These are phyloP conservation scores for Notarius quadriscutis DNA, from an alignment of 2,113 vertebrate species.

Conservation along the genomic window DNA sequence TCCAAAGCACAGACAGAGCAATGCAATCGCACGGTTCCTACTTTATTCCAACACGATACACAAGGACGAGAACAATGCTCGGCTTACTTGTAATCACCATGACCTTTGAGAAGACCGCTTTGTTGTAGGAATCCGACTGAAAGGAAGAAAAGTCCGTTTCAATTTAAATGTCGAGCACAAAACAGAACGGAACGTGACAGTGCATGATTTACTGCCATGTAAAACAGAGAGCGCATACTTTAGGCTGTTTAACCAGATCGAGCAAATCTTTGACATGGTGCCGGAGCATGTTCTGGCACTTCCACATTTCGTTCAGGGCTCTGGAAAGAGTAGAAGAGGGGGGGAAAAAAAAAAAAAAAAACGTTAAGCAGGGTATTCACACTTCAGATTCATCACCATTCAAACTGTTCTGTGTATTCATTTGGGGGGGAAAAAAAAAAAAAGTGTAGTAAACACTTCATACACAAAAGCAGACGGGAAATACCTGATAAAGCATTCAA, in stretches of 20 bases:
- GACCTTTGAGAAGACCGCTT: slow-evolving; percentile 96
- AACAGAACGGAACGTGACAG: accelerated
- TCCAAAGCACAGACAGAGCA: neutral
- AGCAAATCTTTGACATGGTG: slow-evolving; percentile 95
- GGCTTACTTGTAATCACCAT: slow-evolving; percentile 98
- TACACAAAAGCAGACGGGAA: too few relatives aligned
- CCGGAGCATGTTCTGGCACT: slow-evolving; percentile 94
- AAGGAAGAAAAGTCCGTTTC: slow-evolving; percentile 57
- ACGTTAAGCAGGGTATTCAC: neutral
- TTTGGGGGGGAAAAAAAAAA: neutral
- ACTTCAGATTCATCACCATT: neutral
- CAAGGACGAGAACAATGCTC: neutral
- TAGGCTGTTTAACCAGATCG: slow-evolving; percentile 94
- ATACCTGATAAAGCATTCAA: too few relatives aligned
- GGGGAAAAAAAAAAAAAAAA: neutral
- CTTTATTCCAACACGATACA: neutral
- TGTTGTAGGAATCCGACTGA: slow-evolving; percentile 92
- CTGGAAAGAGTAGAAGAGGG: slow-evolving; percentile 67
- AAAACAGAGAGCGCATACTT: slow-evolving; percentile 72
- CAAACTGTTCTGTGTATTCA: neutral
- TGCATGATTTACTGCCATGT: neutral
- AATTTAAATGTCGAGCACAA: neutral
- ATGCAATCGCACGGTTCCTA: too few relatives aligned
- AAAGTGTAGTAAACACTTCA: too few relatives aligned
- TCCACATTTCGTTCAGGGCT: slow-evolving; percentile 99